phyloP scores from a whole-genome alignment of 1,140 invertebrate genomes.

The Drosophila neocordata region DNA sequence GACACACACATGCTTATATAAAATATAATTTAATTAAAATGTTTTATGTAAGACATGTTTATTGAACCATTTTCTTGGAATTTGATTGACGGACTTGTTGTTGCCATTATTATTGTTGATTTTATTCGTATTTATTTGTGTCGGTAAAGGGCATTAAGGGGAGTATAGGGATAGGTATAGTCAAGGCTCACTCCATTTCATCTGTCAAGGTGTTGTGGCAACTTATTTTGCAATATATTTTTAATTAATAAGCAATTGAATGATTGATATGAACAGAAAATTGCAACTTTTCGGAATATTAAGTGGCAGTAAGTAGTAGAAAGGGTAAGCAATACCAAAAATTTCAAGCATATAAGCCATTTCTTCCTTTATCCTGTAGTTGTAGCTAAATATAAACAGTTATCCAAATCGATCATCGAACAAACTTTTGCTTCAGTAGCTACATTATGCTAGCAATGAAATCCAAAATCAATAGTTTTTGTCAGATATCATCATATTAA shows the following conservation, averaged over 20 bases:
- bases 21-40: conserved; percentile 81
- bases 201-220: conserved; percentile 68
- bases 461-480: too few relatives aligned
- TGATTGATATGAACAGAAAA: conserved; percentile 7
- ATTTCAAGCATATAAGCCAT: too few relatives aligned
- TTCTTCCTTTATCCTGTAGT: too few relatives aligned
- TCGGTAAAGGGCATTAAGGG: background rate
- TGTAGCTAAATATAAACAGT: too few relatives aligned
- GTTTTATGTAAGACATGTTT: conserved; percentile 80
- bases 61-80: conserved; percentile 74
- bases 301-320: background rate
- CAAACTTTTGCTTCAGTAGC: too few relatives aligned
- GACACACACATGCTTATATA: conserved; percentile 19
- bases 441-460: too few relatives aligned
- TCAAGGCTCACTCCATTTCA: conserved; percentile 1
- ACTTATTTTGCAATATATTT: conserved; percentile 50
- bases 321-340: too few relatives aligned
- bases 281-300: background rate
- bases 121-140: conserved; percentile 32
- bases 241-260: conserved; percentile 41
- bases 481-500: too few relatives aligned
- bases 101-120: conserved; percentile 12
- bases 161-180: background rate
- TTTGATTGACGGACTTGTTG: conserved; percentile 73
- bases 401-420: too few relatives aligned